A percentile compares a stretch with the other conserved stretches of the same genome.
phyloP scores from a whole-genome alignment of 2,113 vertebrate species.

The Procapra przewalskii region DNA sequence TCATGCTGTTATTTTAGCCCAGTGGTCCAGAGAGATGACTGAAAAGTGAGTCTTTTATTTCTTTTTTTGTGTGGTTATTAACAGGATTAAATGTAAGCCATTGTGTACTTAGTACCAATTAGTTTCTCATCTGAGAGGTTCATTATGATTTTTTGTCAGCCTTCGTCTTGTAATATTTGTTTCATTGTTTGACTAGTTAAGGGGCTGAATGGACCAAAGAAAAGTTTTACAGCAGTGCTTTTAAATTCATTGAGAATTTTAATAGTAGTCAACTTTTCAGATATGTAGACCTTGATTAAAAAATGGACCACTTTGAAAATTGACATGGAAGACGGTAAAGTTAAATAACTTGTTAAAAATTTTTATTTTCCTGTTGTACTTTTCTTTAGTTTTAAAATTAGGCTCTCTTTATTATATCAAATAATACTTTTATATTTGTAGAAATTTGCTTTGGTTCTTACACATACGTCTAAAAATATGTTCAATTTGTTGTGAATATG shows the following conservation, averaged over 20 bases:
- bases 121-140: slow-evolving; percentile 77
- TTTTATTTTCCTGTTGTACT: background rate
- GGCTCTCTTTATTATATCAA: background rate
- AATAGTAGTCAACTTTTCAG: slow-evolving; percentile 57
- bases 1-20: slow-evolving; percentile 82
- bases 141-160: slow-evolving; percentile 70
- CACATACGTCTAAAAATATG: slow-evolving; percentile 18
- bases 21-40: slow-evolving; percentile 82
- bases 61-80: slow-evolving; percentile 75
- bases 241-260: slow-evolving; percentile 62
- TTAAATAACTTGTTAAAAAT: slow-evolving; percentile 34
- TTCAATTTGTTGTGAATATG: slow-evolving; percentile 20
- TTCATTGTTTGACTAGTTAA: slow-evolving; percentile 61
- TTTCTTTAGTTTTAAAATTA: slow-evolving; percentile 22
- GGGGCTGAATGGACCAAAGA: slow-evolving; percentile 41
- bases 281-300: slow-evolving; percentile 55
- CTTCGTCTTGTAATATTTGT: slow-evolving; percentile 71
- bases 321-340: background rate
- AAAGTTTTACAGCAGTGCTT: slow-evolving; percentile 54
- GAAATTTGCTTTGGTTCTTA: slow-evolving; percentile 25
- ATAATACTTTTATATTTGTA: slow-evolving; percentile 24
- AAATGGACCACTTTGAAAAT: slow-evolving; percentile 25
- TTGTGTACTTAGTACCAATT: slow-evolving; percentile 75
- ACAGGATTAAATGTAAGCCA: slow-evolving; percentile 76
- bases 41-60: slow-evolving; percentile 83